Evolutionary conservation across 2,113 vertebrate species (phyloP), one percentile per base, ranked within the genome.

Genomic region (Rhynchopsitta pachyrhyncha): DNA sequence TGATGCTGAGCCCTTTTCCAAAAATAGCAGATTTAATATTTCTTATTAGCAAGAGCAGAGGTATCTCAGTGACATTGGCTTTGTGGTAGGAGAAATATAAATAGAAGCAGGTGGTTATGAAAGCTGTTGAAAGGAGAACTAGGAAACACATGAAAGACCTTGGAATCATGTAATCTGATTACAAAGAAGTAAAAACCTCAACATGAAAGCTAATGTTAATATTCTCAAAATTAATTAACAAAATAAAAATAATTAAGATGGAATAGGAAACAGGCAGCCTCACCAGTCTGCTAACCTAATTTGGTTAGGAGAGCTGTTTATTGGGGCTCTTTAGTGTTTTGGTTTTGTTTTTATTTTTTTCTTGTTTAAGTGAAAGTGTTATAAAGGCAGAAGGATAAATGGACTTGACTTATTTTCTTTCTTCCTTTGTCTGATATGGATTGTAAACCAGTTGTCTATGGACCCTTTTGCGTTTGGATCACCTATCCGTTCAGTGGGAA

Each of bases 41-140:
- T 96, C 93, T 89, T 91, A 90, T 2, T 1, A 81, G 64, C 42
- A 68, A 87, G 79, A 90, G 35, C 74, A 84, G 84, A 90, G 89
- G 62, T 95, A 31, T 81, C 59, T 90, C 62, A 70, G 57, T 93
- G 92, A 94, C 90, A 88, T 35, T 82, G 93, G 64, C 60, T 97
- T 97, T 96, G 76, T 0, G 66, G 94, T 73, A 73, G 53, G 23
- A 92, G 73, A 88, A 88, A 73, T 92, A 96, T 79, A 96, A 97
- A 95, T 97, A 97, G 95, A 88, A 93, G 68, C 49, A 93, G 83
- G 82, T 55, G 62, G 88, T 95, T 97, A 64, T 90, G 88, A 94
- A 94, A 94, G 68, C 76, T 17, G 41, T 95, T 94, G 85, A 94
- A 92, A 91, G 57, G 70, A 89, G 82, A 95, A 57, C 64, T 81